These are phyloP conservation scores for Sminthurides aquaticus DNA, from an alignment of 2,888 invertebrate species.

Conservation along the genomic window DNA sequence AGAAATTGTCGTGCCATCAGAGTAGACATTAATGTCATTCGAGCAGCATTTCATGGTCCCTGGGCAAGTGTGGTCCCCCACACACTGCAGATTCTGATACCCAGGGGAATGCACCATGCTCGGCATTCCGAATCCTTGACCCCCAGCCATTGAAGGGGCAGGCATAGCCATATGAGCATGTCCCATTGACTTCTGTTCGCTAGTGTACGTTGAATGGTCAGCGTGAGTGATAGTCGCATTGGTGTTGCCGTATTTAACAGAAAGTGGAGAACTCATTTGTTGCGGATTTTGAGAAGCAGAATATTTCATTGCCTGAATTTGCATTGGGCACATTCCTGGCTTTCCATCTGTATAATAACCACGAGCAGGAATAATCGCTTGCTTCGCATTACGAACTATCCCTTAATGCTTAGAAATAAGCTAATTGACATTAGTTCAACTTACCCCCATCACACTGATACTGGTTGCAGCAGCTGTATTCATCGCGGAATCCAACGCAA, in stretches of 20 bases:
- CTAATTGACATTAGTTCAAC: no score
- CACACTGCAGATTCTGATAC: constrained; percentile 18
- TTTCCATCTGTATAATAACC: no score
- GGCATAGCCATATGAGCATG: not conserved
- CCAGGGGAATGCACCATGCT: not conserved
- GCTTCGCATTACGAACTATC: no score
- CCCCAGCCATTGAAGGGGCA: not conserved
- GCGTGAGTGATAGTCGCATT: not conserved
- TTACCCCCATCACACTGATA: constrained; percentile 41
- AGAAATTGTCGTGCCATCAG: constrained; percentile 21
- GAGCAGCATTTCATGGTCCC: constrained; percentile 36
- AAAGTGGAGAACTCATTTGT: no score
- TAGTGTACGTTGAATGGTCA: not conserved
- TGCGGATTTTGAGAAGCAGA: no score
- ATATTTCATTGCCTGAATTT: constrained; percentile 29
- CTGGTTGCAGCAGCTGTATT: constrained; percentile 39
- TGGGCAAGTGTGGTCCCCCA: constrained; percentile 35
- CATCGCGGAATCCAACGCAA: constrained; percentile 36
- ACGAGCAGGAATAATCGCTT: no score
- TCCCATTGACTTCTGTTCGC: not conserved
- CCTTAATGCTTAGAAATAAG: no score
- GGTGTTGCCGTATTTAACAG: not conserved
- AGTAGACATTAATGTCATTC: constrained; percentile 32
- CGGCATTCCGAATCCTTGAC: not conserved
- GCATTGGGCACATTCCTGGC: constrained; percentile 37